phyloP scores from a whole-genome alignment of 2,113 vertebrate species.

The Burhinus bistriatus region DNA sequence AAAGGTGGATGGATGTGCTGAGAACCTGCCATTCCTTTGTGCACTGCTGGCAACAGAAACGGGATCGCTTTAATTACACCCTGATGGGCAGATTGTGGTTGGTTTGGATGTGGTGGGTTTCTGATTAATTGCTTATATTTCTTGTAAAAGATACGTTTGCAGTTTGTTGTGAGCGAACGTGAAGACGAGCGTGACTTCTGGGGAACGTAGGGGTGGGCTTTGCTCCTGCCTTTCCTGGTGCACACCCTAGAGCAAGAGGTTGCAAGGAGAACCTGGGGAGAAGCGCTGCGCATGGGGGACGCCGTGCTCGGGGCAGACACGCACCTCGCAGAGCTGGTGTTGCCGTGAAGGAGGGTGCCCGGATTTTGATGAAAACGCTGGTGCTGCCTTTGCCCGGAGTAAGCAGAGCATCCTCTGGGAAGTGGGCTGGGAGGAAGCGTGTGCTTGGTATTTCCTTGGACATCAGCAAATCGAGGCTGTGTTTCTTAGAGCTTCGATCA shows the following conservation, averaged over 20 bases:
- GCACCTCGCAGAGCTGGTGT: neutral
- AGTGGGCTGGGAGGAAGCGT: neutral
- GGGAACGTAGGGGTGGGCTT: accelerated
- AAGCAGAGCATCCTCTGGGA: neutral
- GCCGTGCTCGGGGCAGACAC: neutral
- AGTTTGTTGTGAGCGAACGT: neutral
- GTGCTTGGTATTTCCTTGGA: accelerated
- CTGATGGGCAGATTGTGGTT: neutral
- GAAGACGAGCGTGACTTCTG: accelerated
- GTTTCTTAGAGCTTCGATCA: neutral
- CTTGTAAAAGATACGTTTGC: accelerated
- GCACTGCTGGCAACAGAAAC: accelerated
- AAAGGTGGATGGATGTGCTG: neutral
- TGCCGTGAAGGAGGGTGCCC: neutral
- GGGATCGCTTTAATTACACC: neutral
- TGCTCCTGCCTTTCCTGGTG: neutral
- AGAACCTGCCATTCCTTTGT: accelerated
- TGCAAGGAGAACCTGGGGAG: neutral
- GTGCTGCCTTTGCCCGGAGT: neutral
- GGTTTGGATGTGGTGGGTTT: accelerated
- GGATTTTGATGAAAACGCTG: neutral
- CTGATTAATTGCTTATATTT: neutral
- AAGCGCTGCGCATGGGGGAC: accelerated
- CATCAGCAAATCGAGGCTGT: neutral
- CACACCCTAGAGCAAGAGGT: neutral